A percentile compares a stretch with the other conserved stretches of the same genome.
phyloP scores from a whole-genome alignment of 2,888 invertebrate species.

The Drosophila hamatofila region DNA sequence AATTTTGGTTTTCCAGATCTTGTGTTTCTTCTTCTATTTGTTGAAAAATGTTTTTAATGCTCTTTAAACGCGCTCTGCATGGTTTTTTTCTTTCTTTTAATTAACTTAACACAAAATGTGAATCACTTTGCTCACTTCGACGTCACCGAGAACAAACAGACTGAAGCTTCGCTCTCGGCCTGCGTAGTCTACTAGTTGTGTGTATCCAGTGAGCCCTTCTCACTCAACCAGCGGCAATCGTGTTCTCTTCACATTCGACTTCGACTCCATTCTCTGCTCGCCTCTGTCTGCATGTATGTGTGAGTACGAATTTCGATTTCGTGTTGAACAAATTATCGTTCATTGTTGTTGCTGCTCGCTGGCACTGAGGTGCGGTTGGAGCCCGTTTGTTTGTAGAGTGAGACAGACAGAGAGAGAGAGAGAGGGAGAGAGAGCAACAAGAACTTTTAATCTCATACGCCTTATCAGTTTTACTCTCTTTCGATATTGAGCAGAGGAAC shows the following conservation, averaged over 20 bases:
- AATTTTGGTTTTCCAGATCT: conserved; percentile 34
- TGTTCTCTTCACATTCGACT: conserved; percentile 22
- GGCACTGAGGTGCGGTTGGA: conserved; percentile 51
- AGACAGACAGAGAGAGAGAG: not conserved
- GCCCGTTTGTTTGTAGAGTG: conserved; percentile 18
- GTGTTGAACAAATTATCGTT: conserved; percentile 26
- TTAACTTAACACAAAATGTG: conserved; percentile 36
- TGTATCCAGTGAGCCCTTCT: conserved; percentile 55
- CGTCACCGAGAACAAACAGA: conserved; percentile 31
- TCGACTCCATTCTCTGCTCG: conserved; percentile 23
- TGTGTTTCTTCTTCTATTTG: not conserved
- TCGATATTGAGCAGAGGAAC: conserved; percentile 25
- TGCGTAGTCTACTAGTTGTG: conserved; percentile 11
- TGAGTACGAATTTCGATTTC: conserved; percentile 8
- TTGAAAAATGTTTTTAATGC: conserved; percentile 26
- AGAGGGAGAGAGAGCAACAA: conserved; percentile 19
- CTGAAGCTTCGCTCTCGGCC: conserved; percentile 31
- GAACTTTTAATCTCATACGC: conserved; percentile 23
- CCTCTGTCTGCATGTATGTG: not conserved
- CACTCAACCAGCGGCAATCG: conserved; percentile 28
- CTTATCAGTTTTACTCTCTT: conserved; percentile 38
- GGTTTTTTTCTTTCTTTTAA: conserved; percentile 38
- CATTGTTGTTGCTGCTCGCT: conserved; percentile 3
- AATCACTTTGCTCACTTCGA: conserved; percentile 44
- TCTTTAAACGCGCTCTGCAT: conserved; percentile 26